These are phyloP conservation scores for Nysson spinosus DNA, from an alignment of 2,888 invertebrate genomes.

Conservation along the genomic window DNA sequence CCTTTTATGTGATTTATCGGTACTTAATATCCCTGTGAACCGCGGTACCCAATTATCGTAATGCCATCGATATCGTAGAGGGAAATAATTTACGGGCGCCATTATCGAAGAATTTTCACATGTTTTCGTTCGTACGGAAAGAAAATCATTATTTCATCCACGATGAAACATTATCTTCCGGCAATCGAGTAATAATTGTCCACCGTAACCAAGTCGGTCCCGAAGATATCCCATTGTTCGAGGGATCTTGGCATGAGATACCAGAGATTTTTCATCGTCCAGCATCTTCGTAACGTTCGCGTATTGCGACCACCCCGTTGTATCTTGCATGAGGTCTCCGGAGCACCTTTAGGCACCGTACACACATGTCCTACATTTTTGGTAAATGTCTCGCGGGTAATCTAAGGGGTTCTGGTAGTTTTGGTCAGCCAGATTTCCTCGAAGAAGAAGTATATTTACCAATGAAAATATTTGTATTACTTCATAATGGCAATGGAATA, in stretches of 20 bases:
- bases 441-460: too few relatives aligned
- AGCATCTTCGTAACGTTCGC: conserved; percentile 63
- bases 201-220: conserved; percentile 57
- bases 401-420: too few relatives aligned
- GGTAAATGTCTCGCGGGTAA: too few relatives aligned
- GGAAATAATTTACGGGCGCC: conserved; percentile 47
- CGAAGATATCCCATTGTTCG: conserved; percentile 71
- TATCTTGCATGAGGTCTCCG: conserved; percentile 65
- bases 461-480: too few relatives aligned
- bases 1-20: conserved; percentile 35
- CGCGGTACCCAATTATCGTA: conserved; percentile 40
- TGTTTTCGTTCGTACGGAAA: conserved; percentile 45
- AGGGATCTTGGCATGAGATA: conserved; percentile 64
- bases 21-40: conserved; percentile 4
- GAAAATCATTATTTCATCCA: conserved; percentile 58
- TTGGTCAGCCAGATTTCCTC: too few relatives aligned
- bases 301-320: conserved; percentile 68
- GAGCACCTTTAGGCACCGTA: conserved; percentile 61
- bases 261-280: conserved; percentile 68
- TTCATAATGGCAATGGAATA: too few relatives aligned
- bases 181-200: conserved; percentile 63
- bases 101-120: conserved; percentile 56
- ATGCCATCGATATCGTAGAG: conserved; percentile 45
- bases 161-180: conserved; percentile 62
- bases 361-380: too few relatives aligned